These are phyloP conservation scores for Saguinus imperator DNA, from an alignment of 2,113 vertebrate genomes.

Conservation along the genomic window DNA sequence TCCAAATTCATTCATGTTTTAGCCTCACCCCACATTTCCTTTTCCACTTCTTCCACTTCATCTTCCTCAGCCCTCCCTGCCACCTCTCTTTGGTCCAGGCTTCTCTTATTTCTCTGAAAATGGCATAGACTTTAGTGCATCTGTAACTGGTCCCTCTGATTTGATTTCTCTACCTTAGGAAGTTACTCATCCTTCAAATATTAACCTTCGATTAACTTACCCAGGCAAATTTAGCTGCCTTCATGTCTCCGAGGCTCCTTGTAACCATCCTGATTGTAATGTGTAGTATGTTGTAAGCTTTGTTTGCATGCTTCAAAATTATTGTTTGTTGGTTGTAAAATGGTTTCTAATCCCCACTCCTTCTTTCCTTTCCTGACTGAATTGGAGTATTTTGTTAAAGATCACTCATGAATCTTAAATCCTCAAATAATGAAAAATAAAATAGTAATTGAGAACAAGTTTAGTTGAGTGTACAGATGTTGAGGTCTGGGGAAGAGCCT, in stretches of 20 bases:
- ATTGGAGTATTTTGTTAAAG: neutral
- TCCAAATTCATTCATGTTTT: neutral
- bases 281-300: neutral
- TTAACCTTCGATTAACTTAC: neutral
- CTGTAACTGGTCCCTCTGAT: neutral
- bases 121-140: neutral
- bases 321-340: neutral
- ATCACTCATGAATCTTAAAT: neutral
- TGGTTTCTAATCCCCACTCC: neutral
- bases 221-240: neutral
- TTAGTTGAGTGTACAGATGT: neutral
- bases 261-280: neutral
- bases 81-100: neutral
- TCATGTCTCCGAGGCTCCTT: neutral
- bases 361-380: neutral
- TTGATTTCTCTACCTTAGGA: neutral
- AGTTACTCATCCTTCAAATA: neutral
- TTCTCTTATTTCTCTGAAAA: neutral
- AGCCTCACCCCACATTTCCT: neutral
- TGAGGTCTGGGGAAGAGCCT: neutral
- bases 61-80: neutral
- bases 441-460: neutral
- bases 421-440: neutral
- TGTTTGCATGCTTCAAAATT: neutral
- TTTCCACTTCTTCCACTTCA: neutral